Percentiles rank a stretch among this genome's conserved stretches.
Evolutionary conservation across 2,888 invertebrate genomes (phyloP).

Genomic region (Brenthis ino): DNA sequence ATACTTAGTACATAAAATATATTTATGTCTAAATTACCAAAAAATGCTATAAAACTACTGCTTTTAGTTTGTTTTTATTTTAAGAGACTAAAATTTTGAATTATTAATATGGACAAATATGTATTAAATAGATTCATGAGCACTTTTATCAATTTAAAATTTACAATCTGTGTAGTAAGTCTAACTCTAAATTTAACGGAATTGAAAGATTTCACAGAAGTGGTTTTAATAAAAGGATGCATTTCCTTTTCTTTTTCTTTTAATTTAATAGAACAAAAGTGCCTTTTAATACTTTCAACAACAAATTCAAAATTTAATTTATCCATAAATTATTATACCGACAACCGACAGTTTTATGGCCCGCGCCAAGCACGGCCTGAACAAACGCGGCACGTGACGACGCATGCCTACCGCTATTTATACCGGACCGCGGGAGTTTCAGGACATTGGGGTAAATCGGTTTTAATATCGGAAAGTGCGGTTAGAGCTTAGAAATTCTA

Average conservation of each 20-base stretch:
- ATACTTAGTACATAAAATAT: background rate
- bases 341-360: slow-evolving; percentile 21
- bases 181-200: too few relatives aligned
- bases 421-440: slow-evolving; percentile 17
- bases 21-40: background rate
- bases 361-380: slow-evolving; percentile 22
- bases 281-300: too few relatives aligned
- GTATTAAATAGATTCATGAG: too few relatives aligned
- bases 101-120: too few relatives aligned
- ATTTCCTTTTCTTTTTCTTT: too few relatives aligned
- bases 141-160: too few relatives aligned
- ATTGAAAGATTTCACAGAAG: too few relatives aligned
- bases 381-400: slow-evolving; percentile 36
- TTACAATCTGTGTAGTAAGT: too few relatives aligned
- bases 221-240: too few relatives aligned
- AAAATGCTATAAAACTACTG: background rate
- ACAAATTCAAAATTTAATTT: too few relatives aligned
- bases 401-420: slow-evolving; percentile 37
- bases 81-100: background rate
- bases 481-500: slow-evolving; percentile 4
- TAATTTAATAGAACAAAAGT: too few relatives aligned
- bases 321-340: too few relatives aligned
- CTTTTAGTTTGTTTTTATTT: background rate
- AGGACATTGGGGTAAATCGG: slow-evolving; percentile 20
- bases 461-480: slow-evolving; percentile 25